These are phyloP conservation scores for Suillia variegata DNA, from an alignment of 2,888 invertebrate species.

Conservation along the genomic window DNA sequence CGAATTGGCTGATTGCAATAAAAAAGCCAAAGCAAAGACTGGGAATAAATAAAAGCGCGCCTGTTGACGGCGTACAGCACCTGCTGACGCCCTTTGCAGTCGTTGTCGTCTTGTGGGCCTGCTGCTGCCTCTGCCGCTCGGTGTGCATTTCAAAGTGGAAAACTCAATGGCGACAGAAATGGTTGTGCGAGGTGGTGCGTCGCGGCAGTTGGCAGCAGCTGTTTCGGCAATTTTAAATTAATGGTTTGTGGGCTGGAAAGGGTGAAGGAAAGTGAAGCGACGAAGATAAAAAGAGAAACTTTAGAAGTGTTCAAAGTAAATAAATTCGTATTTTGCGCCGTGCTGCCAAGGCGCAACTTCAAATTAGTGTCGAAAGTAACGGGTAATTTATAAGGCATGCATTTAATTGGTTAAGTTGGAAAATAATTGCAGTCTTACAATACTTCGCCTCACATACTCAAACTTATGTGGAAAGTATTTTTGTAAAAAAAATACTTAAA, in stretches of 20 bases:
- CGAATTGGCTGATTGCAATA: background rate
- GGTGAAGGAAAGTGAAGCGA: background rate
- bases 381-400: background rate
- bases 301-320: too few species aligned
- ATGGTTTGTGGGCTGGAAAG: background rate
- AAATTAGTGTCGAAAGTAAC: background rate
- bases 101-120: background rate
- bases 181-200: too few species aligned
- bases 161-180: constrained; percentile 4
- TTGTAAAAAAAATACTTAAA: too few species aligned
- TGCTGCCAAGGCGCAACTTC: too few species aligned
- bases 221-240: background rate
- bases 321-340: too few species aligned
- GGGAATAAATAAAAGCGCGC: background rate
- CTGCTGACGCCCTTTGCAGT: background rate
- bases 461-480: too few species aligned
- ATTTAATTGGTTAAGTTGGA: too few species aligned
- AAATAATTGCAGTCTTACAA: too few species aligned
- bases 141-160: constrained; percentile 1
- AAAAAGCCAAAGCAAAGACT: background rate
- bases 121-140: background rate
- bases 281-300: background rate
- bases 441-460: too few species aligned
- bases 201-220: background rate
- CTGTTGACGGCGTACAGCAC: background rate